These are phyloP conservation scores for Vanessa tameamea DNA, from an alignment of 1,140 invertebrate genomes.

Conservation along the genomic window DNA sequence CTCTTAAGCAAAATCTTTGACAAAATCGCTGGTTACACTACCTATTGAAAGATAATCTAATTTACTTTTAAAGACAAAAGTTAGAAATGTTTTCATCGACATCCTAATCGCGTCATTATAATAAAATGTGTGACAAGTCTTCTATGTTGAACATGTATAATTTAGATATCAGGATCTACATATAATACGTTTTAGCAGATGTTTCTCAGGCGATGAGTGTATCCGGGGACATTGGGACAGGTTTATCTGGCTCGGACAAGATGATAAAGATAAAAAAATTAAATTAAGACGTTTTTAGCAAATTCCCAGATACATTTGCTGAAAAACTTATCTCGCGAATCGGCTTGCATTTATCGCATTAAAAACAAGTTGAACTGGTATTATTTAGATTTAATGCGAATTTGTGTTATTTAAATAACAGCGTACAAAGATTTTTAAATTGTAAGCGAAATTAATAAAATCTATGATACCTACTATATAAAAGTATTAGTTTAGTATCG, in stretches of 20 bases:
- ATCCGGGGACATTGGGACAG: slow-evolving; percentile 25
- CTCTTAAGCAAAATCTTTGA: too few species aligned
- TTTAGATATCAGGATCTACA: slow-evolving; percentile 39
- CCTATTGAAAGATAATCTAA: background rate
- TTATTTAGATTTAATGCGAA: background rate
- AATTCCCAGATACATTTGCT: background rate
- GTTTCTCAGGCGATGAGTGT: slow-evolving; percentile 27
- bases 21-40: too few species aligned
- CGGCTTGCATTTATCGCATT: background rate
- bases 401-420: background rate
- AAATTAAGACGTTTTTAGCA: slow-evolving; percentile 40
- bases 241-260: slow-evolving; percentile 33
- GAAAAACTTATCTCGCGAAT: background rate
- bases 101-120: slow-evolving; percentile 1
- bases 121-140: slow-evolving; percentile 18
- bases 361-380: background rate
- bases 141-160: slow-evolving; percentile 18
- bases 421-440: background rate
- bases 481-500: too few species aligned
- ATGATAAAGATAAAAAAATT: slow-evolving; percentile 31
- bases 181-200: slow-evolving; percentile 42
- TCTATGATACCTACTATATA: too few species aligned
- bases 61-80: background rate
- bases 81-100: background rate
- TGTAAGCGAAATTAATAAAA: too few species aligned